A percentile compares a stretch with the other conserved stretches of the same genome.
phyloP scores from a whole-genome alignment of 2,113 vertebrate species.

The Lampris megalopsis region DNA sequence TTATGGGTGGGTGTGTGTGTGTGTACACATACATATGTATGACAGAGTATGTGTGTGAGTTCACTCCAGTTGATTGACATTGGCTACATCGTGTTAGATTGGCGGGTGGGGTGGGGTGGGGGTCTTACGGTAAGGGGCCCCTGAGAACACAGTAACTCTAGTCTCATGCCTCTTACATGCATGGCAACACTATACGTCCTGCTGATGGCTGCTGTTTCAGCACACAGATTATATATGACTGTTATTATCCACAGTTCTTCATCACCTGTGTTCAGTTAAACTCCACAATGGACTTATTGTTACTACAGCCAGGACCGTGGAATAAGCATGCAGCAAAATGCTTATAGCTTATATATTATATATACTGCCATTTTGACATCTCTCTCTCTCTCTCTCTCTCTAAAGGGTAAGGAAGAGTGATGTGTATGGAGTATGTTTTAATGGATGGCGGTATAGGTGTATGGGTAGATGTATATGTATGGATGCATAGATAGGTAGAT shows the following conservation, averaged over 20 bases:
- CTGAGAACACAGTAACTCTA: constrained; percentile 52
- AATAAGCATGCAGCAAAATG: constrained; percentile 43
- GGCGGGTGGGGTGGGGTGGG: constrained; percentile 6
- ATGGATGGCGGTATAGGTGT: too few relatives aligned
- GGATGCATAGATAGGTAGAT: too few relatives aligned
- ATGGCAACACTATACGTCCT: constrained; percentile 37
- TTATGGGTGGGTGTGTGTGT: constrained; percentile 47
- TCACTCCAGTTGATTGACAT: constrained; percentile 72
- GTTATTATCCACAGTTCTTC: constrained; percentile 51
- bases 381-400: too few relatives aligned
- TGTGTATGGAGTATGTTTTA: too few relatives aligned
- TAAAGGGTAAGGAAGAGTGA: too few relatives aligned
- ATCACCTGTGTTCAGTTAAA: constrained; percentile 23
- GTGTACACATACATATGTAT: background rate
- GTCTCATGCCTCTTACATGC: constrained; percentile 44
- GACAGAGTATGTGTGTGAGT: constrained; percentile 21
- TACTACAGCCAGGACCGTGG: constrained; percentile 4
- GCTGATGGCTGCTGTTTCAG: constrained; percentile 45
- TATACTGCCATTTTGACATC: too few relatives aligned
- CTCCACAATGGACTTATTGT: constrained; percentile 45
- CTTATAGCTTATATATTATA: background rate
- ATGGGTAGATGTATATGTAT: too few relatives aligned
- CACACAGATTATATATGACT: constrained; percentile 50
- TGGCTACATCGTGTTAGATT: constrained; percentile 15
- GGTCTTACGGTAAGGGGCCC: constrained; percentile 65